Conservation (phyloP, 2,113 vertebrate species). For the Anarrhichthys ocellatus region DNA sequence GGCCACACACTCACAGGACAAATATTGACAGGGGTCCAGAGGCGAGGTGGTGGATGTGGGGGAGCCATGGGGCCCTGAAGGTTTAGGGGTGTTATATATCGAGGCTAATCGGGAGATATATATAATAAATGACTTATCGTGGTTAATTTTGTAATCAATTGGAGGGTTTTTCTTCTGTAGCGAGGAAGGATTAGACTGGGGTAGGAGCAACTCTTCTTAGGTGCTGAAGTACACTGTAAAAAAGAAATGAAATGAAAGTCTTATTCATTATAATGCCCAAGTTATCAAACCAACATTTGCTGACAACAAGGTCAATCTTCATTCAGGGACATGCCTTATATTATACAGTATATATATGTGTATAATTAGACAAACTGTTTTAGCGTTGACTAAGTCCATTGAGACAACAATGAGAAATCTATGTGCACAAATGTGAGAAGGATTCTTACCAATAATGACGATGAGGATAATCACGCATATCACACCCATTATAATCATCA, state of each 20-base stretch:
- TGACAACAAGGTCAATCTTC: not conserved
- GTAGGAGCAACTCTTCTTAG: constrained; percentile 83
- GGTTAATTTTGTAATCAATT: constrained; percentile 75
- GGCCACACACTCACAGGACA: constrained; percentile 83
- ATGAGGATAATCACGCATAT: constrained; percentile 92
- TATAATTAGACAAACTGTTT: not conserved
- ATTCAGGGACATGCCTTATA: not conserved
- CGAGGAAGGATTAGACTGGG: constrained; percentile 80
- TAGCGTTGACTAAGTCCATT: not conserved
- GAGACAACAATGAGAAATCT: not conserved
- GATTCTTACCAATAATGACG: constrained; percentile 93
- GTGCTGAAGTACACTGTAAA: constrained; percentile 87
- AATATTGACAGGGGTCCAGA: constrained; percentile 82
- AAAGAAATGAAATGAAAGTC: constrained; percentile 6
- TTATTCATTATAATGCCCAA: not conserved
- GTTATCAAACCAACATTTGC: not conserved
- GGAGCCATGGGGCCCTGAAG: constrained; percentile 73
- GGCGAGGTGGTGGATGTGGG: constrained; percentile 73
- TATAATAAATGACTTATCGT: constrained; percentile 71
- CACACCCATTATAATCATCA: constrained; percentile 96
- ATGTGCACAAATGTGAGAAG: not conserved
- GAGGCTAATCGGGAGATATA: constrained; percentile 71
- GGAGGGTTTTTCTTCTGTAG: constrained; percentile 72
- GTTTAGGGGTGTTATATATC: constrained; percentile 77
- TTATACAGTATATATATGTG: not conserved